These are phyloP conservation scores for Leptopilina syphax DNA, from an alignment of 2,888 invertebrate genomes.

Conservation along the genomic window DNA sequence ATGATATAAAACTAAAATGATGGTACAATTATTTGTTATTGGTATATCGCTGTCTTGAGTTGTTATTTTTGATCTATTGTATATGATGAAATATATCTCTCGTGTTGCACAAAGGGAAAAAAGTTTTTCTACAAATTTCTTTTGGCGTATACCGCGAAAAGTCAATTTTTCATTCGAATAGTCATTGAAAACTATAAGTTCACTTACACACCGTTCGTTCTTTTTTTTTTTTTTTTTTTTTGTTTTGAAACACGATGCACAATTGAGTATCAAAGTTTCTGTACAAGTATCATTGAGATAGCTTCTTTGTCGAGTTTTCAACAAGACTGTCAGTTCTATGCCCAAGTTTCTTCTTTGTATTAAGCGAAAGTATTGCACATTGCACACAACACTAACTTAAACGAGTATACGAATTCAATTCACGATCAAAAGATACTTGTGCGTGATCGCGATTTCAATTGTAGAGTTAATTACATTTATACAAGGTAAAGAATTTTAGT, in stretches of 20 bases:
- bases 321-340: slow-evolving; percentile 51
- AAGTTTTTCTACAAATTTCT: slow-evolving; percentile 15
- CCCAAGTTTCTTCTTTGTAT: slow-evolving; percentile 47
- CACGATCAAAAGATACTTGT: slow-evolving; percentile 41
- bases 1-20: slow-evolving; percentile 42
- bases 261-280: slow-evolving; percentile 36
- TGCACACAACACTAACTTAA: slow-evolving; percentile 31
- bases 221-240: slow-evolving; percentile 6
- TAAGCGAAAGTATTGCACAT: slow-evolving; percentile 46
- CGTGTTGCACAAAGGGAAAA: not conserved
- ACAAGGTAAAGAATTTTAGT: not conserved
- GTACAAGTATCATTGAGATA: slow-evolving; percentile 42
- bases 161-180: slow-evolving; percentile 30
- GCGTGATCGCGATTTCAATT: slow-evolving; percentile 51
- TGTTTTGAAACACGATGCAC: slow-evolving; percentile 16
- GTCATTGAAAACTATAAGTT: slow-evolving; percentile 30
- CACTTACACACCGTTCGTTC: slow-evolving; percentile 18
- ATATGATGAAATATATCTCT: not conserved
- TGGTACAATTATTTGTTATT: too few relatives aligned
- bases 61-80: not conserved
- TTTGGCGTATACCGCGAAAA: not conserved
- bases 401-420: slow-evolving; percentile 46
- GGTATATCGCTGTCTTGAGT: not conserved
- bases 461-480: slow-evolving; percentile 40
- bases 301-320: slow-evolving; percentile 46